Percentiles rank a stretch among this genome's conserved stretches.
These are phyloP conservation scores for Ophion costatus DNA, from an alignment of 2,888 invertebrate species.

Conservation along the genomic window DNA sequence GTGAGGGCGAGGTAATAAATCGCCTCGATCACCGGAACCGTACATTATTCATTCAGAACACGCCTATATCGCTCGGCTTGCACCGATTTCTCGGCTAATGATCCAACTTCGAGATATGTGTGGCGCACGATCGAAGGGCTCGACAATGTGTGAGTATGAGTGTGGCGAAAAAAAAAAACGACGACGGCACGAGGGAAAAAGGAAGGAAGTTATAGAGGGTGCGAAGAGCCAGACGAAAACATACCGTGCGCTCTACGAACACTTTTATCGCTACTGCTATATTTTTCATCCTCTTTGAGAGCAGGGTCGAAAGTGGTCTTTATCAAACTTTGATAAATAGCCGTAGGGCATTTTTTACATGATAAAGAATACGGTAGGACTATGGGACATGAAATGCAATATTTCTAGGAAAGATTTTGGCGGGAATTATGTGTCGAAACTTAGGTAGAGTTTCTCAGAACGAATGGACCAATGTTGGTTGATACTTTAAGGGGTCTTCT, in stretches of 20 bases:
- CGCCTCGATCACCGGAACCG: constrained; percentile 66
- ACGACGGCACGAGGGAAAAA: constrained; percentile 53
- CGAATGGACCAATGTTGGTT: no score
- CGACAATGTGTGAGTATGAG: constrained; percentile 26
- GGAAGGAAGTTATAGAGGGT: constrained; percentile 45
- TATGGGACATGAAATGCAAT: no score
- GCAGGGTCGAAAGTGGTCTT: constrained; percentile 24
- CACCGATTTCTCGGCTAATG: constrained; percentile 68
- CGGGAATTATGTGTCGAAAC: no score
- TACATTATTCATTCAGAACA: constrained; percentile 70
- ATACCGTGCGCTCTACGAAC: constrained; percentile 34
- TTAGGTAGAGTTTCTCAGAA: no score
- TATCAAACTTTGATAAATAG: constrained; percentile 51
- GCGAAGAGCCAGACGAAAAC: constrained; percentile 48
- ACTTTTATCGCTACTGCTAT: constrained; percentile 13
- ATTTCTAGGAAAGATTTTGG: no score
- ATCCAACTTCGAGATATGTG: constrained; percentile 50
- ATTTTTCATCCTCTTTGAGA: background rate
- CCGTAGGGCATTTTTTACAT: background rate
- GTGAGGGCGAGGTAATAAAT: constrained; percentile 65
- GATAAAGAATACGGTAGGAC: no score
- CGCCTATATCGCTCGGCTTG: constrained; percentile 66
- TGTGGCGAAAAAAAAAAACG: constrained; percentile 34
- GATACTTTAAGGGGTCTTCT: no score
- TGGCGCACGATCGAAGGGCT: constrained; percentile 56